Evolutionary conservation across 2,113 vertebrate species (phyloP).

Genomic region (Ailuropoda melanoleuca): DNA sequence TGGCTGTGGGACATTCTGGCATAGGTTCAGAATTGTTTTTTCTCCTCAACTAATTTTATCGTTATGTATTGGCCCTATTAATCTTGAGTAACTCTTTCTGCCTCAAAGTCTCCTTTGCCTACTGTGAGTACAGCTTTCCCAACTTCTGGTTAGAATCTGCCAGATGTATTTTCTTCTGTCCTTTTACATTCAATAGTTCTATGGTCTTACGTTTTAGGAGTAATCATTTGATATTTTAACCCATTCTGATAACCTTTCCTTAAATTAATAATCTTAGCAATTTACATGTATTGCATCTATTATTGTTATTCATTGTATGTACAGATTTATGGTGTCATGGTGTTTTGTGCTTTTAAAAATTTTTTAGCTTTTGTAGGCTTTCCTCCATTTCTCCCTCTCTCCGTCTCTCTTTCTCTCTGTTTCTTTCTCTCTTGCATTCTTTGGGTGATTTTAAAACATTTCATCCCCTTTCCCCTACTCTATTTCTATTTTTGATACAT

Average conservation of each 20-base stretch:
- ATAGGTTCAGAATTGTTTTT: not conserved
- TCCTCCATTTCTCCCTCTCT: not conserved
- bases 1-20: not conserved
- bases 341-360: not conserved
- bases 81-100: not conserved
- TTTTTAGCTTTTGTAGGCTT: not conserved
- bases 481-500: not conserved
- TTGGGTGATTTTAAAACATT: not conserved
- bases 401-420: not conserved
- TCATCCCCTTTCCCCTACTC: no score
- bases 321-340: not conserved
- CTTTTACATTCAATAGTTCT: not conserved
- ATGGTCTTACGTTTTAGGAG: not conserved
- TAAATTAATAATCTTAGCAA: not conserved
- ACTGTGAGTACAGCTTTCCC: not conserved
- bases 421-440: not conserved
- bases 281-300: not conserved
- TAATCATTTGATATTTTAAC: not conserved
- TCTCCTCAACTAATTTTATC: not conserved
- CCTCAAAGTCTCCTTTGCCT: not conserved
- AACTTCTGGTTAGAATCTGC: not conserved
- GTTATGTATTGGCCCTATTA: not conserved
- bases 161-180: not conserved
- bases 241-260: not conserved
- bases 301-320: not conserved